phyloP scores from a whole-genome alignment of 2,797 vertebrate genomes.

The Cygnus olor region DNA sequence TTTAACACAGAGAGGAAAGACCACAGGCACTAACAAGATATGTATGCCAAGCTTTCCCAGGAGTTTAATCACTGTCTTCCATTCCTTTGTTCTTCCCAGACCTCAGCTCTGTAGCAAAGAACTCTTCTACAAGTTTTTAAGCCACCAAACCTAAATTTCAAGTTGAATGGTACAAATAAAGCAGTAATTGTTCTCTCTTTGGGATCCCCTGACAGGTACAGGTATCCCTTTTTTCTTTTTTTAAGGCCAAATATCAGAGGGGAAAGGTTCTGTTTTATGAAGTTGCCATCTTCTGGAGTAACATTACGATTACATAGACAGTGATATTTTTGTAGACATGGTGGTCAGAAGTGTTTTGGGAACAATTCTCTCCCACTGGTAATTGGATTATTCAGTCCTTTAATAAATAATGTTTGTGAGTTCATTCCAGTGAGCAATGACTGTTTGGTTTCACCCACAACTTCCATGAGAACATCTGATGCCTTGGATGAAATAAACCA shows the following conservation, averaged over 20 bases:
- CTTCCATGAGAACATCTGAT: constrained; percentile 14
- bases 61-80: not conserved
- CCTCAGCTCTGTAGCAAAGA: not conserved
- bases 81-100: not conserved
- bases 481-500: constrained; percentile 20
- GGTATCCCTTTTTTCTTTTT: not conserved
- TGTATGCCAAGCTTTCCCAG: not conserved
- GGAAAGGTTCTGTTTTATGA: not conserved
- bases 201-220: not conserved
- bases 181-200: not conserved
- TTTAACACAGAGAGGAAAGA: not conserved
- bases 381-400: not conserved
- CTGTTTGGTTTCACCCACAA: constrained; percentile 35
- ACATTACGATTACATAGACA: not conserved
- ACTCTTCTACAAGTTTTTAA: not conserved
- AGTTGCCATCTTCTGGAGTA: not conserved
- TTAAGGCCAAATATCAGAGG: not conserved
- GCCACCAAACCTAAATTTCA: not conserved
- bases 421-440: not conserved
- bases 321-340: not conserved
- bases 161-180: not conserved
- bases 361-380: not conserved
- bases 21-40: not conserved
- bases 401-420: not conserved
- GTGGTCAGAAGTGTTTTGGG: not conserved